These are phyloP conservation scores for Thermophis baileyi DNA, from an alignment of 2,113 vertebrate species.

Conservation along the genomic window DNA sequence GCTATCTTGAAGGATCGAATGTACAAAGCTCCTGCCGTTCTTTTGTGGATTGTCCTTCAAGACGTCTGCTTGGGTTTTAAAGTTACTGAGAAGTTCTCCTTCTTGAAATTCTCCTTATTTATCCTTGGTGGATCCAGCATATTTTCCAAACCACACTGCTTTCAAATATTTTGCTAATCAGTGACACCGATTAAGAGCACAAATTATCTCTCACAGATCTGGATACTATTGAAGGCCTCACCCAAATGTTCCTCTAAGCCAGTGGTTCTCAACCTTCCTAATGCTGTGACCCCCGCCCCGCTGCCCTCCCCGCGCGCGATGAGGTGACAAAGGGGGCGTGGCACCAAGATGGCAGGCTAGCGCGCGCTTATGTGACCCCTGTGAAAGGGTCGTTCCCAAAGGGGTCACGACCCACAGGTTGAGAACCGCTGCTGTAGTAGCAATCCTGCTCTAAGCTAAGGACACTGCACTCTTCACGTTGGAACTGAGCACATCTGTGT, in stretches of 20 bases:
- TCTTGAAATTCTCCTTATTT: neutral
- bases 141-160: neutral
- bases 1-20: neutral
- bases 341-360: no score
- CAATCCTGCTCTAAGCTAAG: neutral
- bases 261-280: no score
- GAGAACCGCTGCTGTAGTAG: no score
- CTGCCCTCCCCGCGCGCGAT: no score
- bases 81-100: no score
- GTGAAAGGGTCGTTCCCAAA: no score
- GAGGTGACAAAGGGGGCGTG: no score
- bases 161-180: neutral
- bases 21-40: neutral
- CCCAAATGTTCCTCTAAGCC: neutral
- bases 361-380: no score
- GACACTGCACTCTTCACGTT: neutral
- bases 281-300: no score
- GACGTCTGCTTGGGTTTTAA: neutral
- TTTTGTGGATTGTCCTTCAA: neutral
- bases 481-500: neutral
- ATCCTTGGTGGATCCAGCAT: neutral
- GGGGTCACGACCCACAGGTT: no score
- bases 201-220: neutral
- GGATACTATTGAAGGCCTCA: no score
- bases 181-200: no score